phyloP scores from a whole-genome alignment of 2,113 vertebrate species.

The Leucoraja erinaceus region DNA sequence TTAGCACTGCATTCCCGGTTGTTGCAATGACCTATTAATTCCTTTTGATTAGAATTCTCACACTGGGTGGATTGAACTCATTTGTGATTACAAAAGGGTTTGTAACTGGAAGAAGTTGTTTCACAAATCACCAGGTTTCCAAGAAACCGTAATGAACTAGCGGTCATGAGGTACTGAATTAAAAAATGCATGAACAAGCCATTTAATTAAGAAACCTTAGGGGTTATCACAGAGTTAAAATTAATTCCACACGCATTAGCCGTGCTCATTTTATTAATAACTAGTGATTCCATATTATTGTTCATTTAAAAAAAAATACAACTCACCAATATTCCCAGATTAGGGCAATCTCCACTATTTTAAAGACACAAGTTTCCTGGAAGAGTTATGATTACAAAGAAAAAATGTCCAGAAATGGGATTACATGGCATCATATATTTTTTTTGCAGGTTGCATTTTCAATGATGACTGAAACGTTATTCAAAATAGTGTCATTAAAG shows the following conservation, averaged over 20 bases:
- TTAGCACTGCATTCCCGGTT: neutral
- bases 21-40: neutral
- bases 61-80: neutral
- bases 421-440: too few relatives aligned
- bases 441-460: too few relatives aligned
- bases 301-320: too few relatives aligned
- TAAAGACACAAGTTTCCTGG: neutral
- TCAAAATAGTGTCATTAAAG: too few relatives aligned
- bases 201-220: constrained; percentile 9
- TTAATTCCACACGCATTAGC: neutral
- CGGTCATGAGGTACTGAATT: neutral
- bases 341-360: neutral
- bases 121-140: neutral
- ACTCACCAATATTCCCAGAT: neutral
- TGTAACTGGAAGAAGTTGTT: neutral
- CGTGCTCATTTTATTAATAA: neutral
- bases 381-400: neutral
- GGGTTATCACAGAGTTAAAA: neutral
- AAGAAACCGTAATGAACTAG: neutral
- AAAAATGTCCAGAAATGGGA: neutral
- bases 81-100: neutral
- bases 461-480: too few relatives aligned
- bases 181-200: neutral
- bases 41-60: neutral
- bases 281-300: neutral